A percentile compares a stretch with the other conserved stretches of the same genome.
phyloP scores from a whole-genome alignment of 2,797 vertebrate species.

The Chloroceryle amazona region DNA sequence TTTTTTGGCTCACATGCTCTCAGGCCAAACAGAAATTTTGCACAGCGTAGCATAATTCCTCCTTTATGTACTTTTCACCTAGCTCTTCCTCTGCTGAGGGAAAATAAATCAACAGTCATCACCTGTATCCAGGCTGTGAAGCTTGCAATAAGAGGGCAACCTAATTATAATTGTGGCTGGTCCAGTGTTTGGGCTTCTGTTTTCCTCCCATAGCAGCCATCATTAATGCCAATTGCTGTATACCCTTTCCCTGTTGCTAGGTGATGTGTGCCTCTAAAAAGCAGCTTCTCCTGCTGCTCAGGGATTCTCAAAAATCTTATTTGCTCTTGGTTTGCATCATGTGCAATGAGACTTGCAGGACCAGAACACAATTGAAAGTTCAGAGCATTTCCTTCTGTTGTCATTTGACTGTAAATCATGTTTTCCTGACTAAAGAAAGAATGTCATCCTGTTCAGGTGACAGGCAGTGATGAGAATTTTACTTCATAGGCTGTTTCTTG shows the following conservation, averaged over 20 bases:
- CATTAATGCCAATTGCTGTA: slow-evolving; percentile 11
- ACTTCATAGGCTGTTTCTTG: not conserved
- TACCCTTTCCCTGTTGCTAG: not conserved
- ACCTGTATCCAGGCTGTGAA: not conserved
- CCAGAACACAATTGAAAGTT: not conserved
- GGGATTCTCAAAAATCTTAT: slow-evolving; percentile 47
- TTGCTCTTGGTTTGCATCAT: not conserved
- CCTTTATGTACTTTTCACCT: slow-evolving; percentile 35
- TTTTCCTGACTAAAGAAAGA: not conserved
- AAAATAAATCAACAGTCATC: slow-evolving; percentile 30
- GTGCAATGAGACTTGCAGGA: not conserved
- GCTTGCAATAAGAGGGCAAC: not conserved
- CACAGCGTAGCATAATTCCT: slow-evolving; percentile 49
- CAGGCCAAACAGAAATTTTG: slow-evolving; percentile 56
- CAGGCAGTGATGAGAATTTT: not conserved
- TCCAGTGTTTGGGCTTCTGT: not conserved
- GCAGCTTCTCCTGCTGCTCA: not conserved
- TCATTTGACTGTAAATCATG: not conserved
- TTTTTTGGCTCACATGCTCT: slow-evolving; percentile 30
- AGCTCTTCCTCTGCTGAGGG: slow-evolving; percentile 27
- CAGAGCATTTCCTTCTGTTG: not conserved
- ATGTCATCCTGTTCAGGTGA: not conserved
- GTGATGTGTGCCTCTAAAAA: slow-evolving; percentile 18
- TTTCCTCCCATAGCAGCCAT: slow-evolving; percentile 9
- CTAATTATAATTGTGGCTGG: slow-evolving; percentile 12